Percentiles rank a stretch among this genome's conserved stretches.
Conservation (phyloP, 2,888 invertebrate genomes). For the Elmis aenea region DNA sequence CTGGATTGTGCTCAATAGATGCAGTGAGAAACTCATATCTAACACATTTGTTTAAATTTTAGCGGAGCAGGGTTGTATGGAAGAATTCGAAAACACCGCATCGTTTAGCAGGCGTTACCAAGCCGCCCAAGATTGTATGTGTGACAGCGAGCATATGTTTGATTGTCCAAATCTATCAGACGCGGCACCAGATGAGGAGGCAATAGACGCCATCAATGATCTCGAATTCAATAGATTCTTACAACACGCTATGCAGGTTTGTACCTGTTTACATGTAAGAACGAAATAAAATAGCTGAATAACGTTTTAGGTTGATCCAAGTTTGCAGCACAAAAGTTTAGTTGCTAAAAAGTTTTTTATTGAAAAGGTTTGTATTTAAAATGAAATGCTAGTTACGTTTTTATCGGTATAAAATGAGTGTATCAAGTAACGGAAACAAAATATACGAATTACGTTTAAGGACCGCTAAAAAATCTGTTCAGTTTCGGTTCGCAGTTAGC, state of each 20-base stretch:
- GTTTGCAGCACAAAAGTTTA: slow-evolving; percentile 58
- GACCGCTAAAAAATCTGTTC: no score
- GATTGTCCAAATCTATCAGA: slow-evolving; percentile 67
- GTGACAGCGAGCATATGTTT: slow-evolving; percentile 97
- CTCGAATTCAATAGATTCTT: slow-evolving; percentile 66
- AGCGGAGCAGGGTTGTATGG: slow-evolving; percentile 82
- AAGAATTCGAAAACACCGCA: slow-evolving; percentile 90
- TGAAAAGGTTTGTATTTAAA: slow-evolving; percentile 45
- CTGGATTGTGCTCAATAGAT: no score
- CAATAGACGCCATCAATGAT: slow-evolving; percentile 44
- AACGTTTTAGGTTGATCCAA: slow-evolving; percentile 32
- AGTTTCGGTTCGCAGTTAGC: no score
- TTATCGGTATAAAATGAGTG: no score
- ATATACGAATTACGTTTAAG: no score
- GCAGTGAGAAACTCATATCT: no score
- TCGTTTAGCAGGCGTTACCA: slow-evolving; percentile 92
- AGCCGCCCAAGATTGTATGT: slow-evolving; percentile 91
- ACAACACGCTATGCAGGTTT: slow-evolving; percentile 52
- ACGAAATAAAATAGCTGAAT: no score
- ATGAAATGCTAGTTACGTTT: no score
- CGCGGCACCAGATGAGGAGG: slow-evolving; percentile 34
- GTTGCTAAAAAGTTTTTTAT: slow-evolving; percentile 73
- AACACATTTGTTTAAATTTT: slow-evolving; percentile 15
- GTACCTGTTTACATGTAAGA: no score
- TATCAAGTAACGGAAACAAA: no score